A percentile compares a stretch with the other conserved stretches of the same genome.
Conservation (phyloP, 1,140 invertebrate genomes). For the Thalassaphorura encarpata region DNA sequence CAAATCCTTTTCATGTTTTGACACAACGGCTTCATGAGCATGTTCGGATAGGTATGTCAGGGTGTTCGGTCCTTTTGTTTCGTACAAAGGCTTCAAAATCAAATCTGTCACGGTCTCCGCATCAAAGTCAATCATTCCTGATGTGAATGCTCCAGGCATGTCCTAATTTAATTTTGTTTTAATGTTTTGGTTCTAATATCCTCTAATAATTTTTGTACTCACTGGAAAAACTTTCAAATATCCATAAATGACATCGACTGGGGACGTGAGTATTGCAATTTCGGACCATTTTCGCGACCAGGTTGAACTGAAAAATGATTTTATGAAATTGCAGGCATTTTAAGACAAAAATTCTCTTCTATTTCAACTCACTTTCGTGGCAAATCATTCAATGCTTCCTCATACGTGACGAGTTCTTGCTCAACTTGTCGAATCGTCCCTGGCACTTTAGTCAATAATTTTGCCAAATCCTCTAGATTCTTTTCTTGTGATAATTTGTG, state of each 20-base stretch:
- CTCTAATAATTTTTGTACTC: constrained; percentile 7
- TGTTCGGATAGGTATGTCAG: constrained; percentile 22
- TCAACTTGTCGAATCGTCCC: constrained; percentile 21
- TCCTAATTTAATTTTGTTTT: constrained; percentile 14
- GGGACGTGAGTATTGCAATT: constrained; percentile 26
- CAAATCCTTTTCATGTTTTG: constrained; percentile 17
- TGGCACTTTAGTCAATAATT: constrained; percentile 16
- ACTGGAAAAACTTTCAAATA: constrained; percentile 32
- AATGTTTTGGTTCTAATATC: too few species aligned
- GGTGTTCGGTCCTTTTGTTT: constrained; percentile 26
- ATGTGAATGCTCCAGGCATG: constrained; percentile 28
- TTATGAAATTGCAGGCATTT: not conserved
- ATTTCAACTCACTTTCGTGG: too few species aligned
- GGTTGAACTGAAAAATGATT: constrained; percentile 1
- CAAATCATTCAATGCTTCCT: constrained; percentile 27
- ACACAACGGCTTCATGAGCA: constrained; percentile 17
- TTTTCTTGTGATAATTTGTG: too few species aligned
- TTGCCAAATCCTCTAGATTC: constrained; percentile 17
- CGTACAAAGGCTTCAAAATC: constrained; percentile 30
- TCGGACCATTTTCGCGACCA: constrained; percentile 30
- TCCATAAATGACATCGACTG: constrained; percentile 30
- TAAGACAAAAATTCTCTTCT: not conserved
- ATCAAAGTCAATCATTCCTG: constrained; percentile 25
- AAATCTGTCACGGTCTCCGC: constrained; percentile 23
- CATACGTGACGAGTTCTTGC: constrained; percentile 21